Base-by-base conservation (phyloP, 2,888 invertebrate genomes). In the Epinotia ramella region DNA sequence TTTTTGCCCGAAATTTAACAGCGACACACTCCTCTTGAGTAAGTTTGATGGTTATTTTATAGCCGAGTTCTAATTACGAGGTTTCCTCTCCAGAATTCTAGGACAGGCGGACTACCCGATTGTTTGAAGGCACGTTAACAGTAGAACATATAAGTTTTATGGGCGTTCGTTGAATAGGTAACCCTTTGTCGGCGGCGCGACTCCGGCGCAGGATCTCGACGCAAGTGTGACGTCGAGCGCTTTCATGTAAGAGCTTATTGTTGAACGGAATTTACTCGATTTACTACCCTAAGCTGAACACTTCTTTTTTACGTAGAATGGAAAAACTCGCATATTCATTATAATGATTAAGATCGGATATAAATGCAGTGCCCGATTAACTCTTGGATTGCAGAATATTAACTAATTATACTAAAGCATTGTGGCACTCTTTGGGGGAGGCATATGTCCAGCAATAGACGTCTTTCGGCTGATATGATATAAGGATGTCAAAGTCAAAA, bases 1-100 rank as follows among this genome's bases (percentile, higher is more conserved):
- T 79, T 69, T 60, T 81, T 83, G 81, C 81, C 80, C 75, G 78
- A 77, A 82, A 84, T 88, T 88, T 83, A 87, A 89, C 84, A 86
- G 80, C 87, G 87, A 87, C 86, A 87, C 87, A 87, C 85, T 89
- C 88, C 86, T 91, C 89, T 86, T 83, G 86, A 88, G 87, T 88
- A 85, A 87, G 87, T 91, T 93, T 94, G 91, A 94, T 93, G 92
- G 92, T 89, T 91, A 87, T 94, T 94, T 94, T 94, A 94, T 89
- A 86, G 86, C 91, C 88, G 84, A 86, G 88, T 89, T 89, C 90
- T 92, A 94, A 94, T 94, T 92, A 91, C 87, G 87, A 88, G 88
- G 90, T 91, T 91, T 92, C 91, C 90, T 91, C 88, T 89, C 86
- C 84, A 80, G 79, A 79, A 87, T 85, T 88, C 89, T 91, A 92